Conservation (phyloP, 1,140 invertebrate species). For the Ruditapes philippinarum region DNA sequence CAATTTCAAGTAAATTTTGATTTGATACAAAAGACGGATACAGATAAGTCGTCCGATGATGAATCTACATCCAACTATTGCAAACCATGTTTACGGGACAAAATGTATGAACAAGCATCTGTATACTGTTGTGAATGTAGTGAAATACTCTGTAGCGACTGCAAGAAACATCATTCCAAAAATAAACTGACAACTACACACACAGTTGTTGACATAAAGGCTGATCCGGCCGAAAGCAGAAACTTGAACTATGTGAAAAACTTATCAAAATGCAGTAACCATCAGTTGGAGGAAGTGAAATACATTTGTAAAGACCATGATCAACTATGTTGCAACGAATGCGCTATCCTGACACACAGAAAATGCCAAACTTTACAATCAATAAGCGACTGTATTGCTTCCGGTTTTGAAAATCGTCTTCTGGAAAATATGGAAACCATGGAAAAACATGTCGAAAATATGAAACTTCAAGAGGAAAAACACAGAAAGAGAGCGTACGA, state of each 20-base stretch:
- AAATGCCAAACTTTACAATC: not conserved
- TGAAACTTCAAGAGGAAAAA: not conserved
- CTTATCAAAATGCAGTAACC: not conserved
- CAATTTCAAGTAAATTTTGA: no score
- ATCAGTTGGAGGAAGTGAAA: not conserved
- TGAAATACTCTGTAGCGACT: not conserved
- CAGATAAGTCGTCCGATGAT: no score
- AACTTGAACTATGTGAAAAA: not conserved
- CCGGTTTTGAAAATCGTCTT: not conserved
- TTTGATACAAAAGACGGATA: no score
- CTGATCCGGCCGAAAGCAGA: not conserved
- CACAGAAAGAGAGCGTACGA: not conserved
- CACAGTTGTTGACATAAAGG: not conserved
- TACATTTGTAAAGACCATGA: constrained; percentile 21
- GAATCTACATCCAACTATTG: no score
- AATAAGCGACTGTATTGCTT: not conserved
- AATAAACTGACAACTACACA: not conserved
- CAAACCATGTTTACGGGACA: not conserved
- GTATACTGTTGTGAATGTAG: constrained; percentile 22
- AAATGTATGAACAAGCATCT: not conserved
- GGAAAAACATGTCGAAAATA: not conserved
- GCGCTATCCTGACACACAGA: constrained; percentile 1
- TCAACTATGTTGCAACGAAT: constrained; percentile 30
- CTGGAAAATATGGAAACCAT: not conserved
- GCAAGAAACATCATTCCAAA: not conserved